Conservation (phyloP, 2,888 invertebrate genomes). For the Philereme vetulata region DNA sequence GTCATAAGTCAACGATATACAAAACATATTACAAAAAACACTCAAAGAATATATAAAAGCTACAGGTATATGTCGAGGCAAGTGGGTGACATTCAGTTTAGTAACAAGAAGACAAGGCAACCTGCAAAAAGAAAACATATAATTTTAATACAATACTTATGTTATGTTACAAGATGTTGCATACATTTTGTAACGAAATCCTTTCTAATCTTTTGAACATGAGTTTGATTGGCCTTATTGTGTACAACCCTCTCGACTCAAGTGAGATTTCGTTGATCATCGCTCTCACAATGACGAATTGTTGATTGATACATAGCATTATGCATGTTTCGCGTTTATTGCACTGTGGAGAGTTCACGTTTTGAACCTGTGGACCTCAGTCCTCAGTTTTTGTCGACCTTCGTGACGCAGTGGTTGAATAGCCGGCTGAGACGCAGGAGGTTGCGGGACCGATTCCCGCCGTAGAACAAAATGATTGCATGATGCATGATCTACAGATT, state of each 20-base stretch:
- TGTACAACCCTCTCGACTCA: not conserved
- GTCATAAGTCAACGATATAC: too few relatives aligned
- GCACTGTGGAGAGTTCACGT: not conserved
- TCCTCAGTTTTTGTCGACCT: too few relatives aligned
- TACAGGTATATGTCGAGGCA: too few relatives aligned
- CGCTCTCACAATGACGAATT: conserved; percentile 13
- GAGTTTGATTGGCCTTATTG: not conserved
- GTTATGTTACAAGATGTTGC: not conserved
- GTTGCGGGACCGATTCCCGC: too few relatives aligned
- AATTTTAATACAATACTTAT: not conserved
- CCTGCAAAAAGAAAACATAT: not conserved
- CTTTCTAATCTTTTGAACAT: not conserved
- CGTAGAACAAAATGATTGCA: too few relatives aligned
- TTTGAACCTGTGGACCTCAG: not conserved
- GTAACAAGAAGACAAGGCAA: not conserved
- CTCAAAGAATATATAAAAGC: too few relatives aligned
- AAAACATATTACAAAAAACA: too few relatives aligned
- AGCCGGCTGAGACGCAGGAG: too few relatives aligned
- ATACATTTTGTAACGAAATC: not conserved
- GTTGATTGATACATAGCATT: conserved; percentile 14
- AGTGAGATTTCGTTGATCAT: conserved; percentile 1
- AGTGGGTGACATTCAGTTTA: not conserved
- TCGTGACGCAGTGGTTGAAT: too few relatives aligned
- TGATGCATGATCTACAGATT: too few relatives aligned
- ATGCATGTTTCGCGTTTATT: conserved; percentile 16